Evolutionary conservation across 2,113 vertebrate genomes (phyloP), one percentile per base, ranked within the genome.

Genomic region (Prionailurus viverrinus): DNA sequence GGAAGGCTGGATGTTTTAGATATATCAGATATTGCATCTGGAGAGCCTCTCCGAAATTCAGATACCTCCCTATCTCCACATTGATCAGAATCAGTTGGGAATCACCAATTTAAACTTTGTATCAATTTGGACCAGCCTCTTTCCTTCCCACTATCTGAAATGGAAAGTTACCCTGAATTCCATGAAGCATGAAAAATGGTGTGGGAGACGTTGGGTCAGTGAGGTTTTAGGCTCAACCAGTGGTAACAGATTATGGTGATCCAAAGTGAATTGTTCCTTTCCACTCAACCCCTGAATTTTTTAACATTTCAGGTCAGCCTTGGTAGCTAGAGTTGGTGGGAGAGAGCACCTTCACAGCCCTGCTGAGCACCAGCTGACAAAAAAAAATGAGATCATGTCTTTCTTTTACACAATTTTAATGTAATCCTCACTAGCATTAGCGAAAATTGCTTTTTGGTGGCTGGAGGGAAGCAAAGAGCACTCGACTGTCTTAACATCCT

Each of bases 401-500:
- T 87, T 81, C 61, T 97, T 98, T 97, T 95, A 94, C 94, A 94
- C 80, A 79, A 71, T 95, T 97, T 81, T 97, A 98, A 97, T 97
- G 95, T 94, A 95, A 97, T 85, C 95, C 81, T 97, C 83, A 66
- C 36, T 91, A 95, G 94, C 82, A 97, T 96, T 97, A 98, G 89
- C 13, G 45, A 97, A 98, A 98, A 98, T 97, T 98, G 96, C 48
- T 85, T 96, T 97, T 97, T 73, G 78, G 79, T 97, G 85, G 90
- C 94, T 97, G 85, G 86, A 88, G 80, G 68, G 89, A 98, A 97
- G 95, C 53, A 97, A 98, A 97, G 97, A 97, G 89, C 97, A 74
- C 96, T 97, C 89, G 97, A 97, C 91, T 98, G 96, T 98, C 97
- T 99, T 98, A 98, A 98, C 98, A 98, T 98, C 98, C 97, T 98